A percentile compares a stretch with the other conserved stretches of the same genome.
Evolutionary conservation across 2,113 vertebrate species (phyloP).

Genomic region (Grammomys surdaster): DNA sequence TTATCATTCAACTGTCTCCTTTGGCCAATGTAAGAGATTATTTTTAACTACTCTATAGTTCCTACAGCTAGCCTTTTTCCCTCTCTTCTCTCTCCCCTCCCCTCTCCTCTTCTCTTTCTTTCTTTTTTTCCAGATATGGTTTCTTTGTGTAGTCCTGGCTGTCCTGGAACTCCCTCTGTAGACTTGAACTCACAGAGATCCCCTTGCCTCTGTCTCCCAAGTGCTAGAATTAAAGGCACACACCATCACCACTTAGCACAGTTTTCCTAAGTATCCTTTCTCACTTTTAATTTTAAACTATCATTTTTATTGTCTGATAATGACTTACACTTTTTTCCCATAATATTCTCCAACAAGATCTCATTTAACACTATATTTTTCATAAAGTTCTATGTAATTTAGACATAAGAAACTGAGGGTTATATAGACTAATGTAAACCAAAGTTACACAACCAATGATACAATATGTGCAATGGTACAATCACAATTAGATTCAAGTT

Average conservation of each 20-base stretch:
- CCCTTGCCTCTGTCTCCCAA: too few species aligned
- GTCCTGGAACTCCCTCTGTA: too few species aligned
- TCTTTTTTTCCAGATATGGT: too few species aligned
- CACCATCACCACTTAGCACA: too few species aligned
- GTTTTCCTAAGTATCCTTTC: not conserved
- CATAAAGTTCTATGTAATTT: not conserved
- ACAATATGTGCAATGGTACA: not conserved
- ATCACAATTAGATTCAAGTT: slow-evolving; percentile 50
- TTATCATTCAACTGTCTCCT: not conserved
- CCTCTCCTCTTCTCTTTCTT: too few species aligned
- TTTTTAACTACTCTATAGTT: slow-evolving; percentile 27
- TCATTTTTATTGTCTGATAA: slow-evolving; percentile 14
- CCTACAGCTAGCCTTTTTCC: not conserved
- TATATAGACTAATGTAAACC: slow-evolving; percentile 21
- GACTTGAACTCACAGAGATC: too few species aligned
- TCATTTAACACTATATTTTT: not conserved
- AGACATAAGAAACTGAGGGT: slow-evolving; percentile 53
- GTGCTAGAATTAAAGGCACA: too few species aligned
- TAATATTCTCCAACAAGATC: not conserved
- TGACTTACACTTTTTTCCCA: not conserved
- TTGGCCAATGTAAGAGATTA: not conserved
- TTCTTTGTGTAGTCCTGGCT: too few species aligned
- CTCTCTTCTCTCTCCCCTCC: too few species aligned
- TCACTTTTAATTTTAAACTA: slow-evolving; percentile 57
- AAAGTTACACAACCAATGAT: not conserved